Conservation (phyloP, 1,140 invertebrate species). For the Bombus turneri region DNA sequence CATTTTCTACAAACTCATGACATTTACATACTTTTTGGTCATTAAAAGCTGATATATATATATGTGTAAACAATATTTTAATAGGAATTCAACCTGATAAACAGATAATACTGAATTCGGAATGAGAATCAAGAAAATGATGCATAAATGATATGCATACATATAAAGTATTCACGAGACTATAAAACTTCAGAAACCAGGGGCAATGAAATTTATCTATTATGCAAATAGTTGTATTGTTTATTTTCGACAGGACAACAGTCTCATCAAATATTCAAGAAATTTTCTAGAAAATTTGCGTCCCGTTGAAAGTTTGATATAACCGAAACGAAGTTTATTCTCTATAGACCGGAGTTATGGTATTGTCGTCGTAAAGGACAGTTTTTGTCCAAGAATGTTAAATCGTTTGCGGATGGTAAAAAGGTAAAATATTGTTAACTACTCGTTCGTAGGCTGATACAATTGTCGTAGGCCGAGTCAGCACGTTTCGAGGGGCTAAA, state of each 20-base stretch:
- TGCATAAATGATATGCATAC: background rate
- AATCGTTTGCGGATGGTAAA: slow-evolving; percentile 35
- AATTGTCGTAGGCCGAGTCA: slow-evolving; percentile 26
- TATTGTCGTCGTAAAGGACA: background rate
- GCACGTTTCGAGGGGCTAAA: background rate
- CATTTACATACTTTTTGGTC: no score
- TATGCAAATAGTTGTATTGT: background rate
- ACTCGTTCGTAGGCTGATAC: slow-evolving; percentile 53
- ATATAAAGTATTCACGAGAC: background rate
- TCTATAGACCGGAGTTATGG: background rate
- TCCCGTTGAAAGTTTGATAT: slow-evolving; percentile 11
- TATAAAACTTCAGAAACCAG: background rate
- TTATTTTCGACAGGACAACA: background rate
- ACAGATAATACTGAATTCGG: background rate
- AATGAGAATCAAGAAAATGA: background rate
- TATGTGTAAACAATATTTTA: no score
- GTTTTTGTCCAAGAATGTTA: background rate
- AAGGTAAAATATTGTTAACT: slow-evolving; percentile 45
- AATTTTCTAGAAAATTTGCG: slow-evolving; percentile 18
- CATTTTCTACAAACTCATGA: no score
- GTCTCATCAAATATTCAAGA: background rate
- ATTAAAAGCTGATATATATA: no score
- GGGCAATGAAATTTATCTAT: background rate
- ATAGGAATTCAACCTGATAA: no score
- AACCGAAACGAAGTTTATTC: slow-evolving; percentile 20